A percentile compares a stretch with the other conserved stretches of the same genome.
These are phyloP conservation scores for Salmo trutta DNA, from an alignment of 2,797 vertebrate genomes.

Conservation along the genomic window DNA sequence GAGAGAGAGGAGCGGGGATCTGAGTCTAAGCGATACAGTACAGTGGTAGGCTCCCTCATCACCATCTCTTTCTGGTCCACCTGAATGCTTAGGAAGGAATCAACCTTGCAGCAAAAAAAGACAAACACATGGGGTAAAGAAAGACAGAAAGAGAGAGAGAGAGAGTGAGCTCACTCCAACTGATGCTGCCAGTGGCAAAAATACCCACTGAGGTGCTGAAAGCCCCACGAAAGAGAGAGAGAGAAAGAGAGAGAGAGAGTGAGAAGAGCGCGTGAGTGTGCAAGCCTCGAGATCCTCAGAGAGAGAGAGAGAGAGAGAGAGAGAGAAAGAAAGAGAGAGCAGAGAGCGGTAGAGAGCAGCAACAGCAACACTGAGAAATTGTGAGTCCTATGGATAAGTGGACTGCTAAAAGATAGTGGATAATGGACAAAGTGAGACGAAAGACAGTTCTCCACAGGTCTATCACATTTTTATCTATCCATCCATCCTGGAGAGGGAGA, in stretches of 20 bases:
- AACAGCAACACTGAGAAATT: not conserved
- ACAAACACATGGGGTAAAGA: not conserved
- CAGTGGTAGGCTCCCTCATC: too few species aligned
- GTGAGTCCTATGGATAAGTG: not conserved
- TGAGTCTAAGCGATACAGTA: too few species aligned
- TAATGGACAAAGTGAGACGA: conserved; percentile 2
- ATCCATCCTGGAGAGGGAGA: not conserved
- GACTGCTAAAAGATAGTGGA: not conserved
- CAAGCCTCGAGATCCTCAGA: not conserved
- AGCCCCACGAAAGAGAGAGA: not conserved
- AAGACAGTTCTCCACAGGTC: not conserved
- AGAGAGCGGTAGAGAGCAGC: not conserved
- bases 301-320: conserved; percentile 10
- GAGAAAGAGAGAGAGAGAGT: not conserved
- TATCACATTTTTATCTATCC: not conserved
- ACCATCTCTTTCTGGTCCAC: too few species aligned
- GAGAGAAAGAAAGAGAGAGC: not conserved
- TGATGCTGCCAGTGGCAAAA: too few species aligned
- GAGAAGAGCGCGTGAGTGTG: not conserved
- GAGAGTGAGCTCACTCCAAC: too few species aligned
- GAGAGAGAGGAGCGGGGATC: too few species aligned
- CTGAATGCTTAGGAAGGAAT: too few species aligned
- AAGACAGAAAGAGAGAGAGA: not conserved
- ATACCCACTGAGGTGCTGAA: too few species aligned
- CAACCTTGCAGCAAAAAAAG: too few species aligned